Percentiles rank a stretch among this genome's conserved stretches.
Evolutionary conservation across 2,888 invertebrate species (phyloP).

Genomic region (Priocnemis perturbator): DNA sequence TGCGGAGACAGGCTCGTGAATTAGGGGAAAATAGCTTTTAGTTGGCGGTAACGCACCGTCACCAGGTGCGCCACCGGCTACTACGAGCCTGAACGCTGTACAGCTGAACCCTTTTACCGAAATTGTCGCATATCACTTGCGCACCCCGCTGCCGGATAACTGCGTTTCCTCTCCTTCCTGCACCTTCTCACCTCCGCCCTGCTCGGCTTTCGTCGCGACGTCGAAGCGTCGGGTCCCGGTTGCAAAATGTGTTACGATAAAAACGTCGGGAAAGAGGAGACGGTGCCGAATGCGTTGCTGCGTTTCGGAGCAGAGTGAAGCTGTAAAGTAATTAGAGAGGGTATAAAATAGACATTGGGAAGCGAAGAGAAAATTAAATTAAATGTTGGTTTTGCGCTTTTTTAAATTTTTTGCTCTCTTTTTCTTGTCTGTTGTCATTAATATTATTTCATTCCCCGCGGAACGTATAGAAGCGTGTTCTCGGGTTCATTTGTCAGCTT

Average conservation of each 20-base stretch:
- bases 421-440: no score
- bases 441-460: no score
- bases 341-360: no score
- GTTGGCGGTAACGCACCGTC: conserved; percentile 60
- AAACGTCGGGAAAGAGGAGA: no score
- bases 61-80: conserved; percentile 65
- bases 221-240: conserved; percentile 2
- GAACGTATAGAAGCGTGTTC: no score
- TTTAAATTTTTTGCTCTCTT: no score
- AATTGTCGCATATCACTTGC: conserved; percentile 67
- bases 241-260: conserved; percentile 44
- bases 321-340: no score
- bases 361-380: no score
- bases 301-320: no score
- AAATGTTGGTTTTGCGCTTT: no score
- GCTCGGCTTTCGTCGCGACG: background rate
- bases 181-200: background rate
- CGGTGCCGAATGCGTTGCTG: no score
- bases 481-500: no score
- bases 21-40: conserved; percentile 70
- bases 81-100: conserved; percentile 50
- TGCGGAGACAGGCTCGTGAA: conserved; percentile 56
- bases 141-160: conserved; percentile 54
- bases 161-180: conserved; percentile 37
- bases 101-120: conserved; percentile 73